Evolutionary conservation across 92 coral and sea anemone species (phyloP), one percentile per base, ranked within the genome.

Genomic region (Epizoanthus scotinus): DNA sequence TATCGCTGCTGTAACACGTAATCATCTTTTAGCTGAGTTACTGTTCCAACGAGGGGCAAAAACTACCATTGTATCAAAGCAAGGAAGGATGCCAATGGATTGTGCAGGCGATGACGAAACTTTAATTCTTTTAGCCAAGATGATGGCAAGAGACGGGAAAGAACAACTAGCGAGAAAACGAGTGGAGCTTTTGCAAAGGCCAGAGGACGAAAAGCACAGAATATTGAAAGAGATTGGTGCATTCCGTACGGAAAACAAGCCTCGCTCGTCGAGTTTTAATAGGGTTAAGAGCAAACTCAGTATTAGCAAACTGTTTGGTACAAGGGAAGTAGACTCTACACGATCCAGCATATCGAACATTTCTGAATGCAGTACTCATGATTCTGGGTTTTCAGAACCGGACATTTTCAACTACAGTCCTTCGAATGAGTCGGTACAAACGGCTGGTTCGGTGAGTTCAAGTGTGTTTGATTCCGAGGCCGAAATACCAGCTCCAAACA

Each of bases 91-190:
- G 59, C 97, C 94, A 12, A 47, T 93, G 71, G 92, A 88, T 63
- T 83, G 94, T 75, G 89, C 88, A 62, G 67, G 54, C 20, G 89
- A 86, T 28, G 92, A 85, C 25, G 86, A 83, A 24, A 90, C 91
- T 88, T 66, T 84, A 13, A 22, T 90, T 17, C 77, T 90, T 8
- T 74, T 90, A 9, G 97, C 87, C 10, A 85, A 83, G 44, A 78
- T 87, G 82, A 90, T 93, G 97, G 83, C 87, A 19, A 83, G 88
- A 13, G 87, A 86, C 24, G 92, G 94, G 22, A 86, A 86, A 21
- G 91, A 83, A 20, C 77, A 85, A 47, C 77, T 87, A 53, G 88
- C 88, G 40, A 77, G 83, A 84, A 91, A 90, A 18, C 81, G 88
- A 79, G 84, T 90, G 21, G 84, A 90, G 63, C 72, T 82, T 15